phyloP scores from a whole-genome alignment of 2,797 vertebrate genomes.

The Sebastes minor region DNA sequence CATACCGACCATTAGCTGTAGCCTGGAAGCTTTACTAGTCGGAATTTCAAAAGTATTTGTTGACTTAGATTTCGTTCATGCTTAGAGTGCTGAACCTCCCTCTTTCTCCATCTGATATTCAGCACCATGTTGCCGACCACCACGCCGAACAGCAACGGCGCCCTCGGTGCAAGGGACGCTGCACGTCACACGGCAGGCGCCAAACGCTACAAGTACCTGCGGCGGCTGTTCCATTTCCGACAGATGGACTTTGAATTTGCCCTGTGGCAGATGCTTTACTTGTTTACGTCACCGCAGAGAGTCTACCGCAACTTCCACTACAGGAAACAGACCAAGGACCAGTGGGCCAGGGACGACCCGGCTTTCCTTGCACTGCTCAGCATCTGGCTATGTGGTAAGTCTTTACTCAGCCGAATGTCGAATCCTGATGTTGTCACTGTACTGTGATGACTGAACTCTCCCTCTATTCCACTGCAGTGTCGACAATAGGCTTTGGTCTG shows the following conservation, averaged over 20 bases:
- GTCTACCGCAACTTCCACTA: constrained; percentile 99
- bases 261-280: constrained; percentile 97
- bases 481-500: constrained; percentile 95
- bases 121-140: constrained; percentile 93
- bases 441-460: background rate
- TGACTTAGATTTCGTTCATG: no score
- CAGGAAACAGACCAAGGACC: constrained; percentile 98
- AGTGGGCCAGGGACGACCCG: constrained; percentile 97
- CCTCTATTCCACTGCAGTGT: constrained; percentile 80
- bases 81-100: no score
- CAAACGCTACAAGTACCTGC: constrained; percentile 97
- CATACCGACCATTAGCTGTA: no score
- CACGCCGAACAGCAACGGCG: constrained; percentile 83
- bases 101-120: background rate
- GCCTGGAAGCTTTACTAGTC: no score
- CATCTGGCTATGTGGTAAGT: constrained; percentile 92
- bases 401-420: background rate
- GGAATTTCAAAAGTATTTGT: no score
- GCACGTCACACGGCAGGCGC: constrained; percentile 93
- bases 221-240: constrained; percentile 90
- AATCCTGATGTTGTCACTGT: background rate
- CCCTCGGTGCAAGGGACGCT: constrained; percentile 83
- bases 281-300: constrained; percentile 95
- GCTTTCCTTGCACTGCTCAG: constrained; percentile 95
- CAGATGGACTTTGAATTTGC: constrained; percentile 99